Percentiles rank a stretch among this genome's conserved stretches.
These are phyloP conservation scores for Procambarus virginalis DNA, from an alignment of 1,140 invertebrate species.

Conservation along the genomic window DNA sequence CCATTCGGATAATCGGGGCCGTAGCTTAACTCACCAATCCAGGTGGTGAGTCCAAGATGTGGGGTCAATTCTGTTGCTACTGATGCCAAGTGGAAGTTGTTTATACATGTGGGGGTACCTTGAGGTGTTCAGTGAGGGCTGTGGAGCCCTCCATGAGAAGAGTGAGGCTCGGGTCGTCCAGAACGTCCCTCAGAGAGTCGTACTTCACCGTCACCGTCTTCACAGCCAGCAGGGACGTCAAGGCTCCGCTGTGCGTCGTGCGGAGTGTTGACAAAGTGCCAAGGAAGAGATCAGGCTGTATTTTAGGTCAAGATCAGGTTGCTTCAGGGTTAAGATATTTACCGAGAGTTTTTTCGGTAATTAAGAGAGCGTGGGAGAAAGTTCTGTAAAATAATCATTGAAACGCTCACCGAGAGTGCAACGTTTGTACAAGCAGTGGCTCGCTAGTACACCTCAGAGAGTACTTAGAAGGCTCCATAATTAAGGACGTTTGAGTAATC, in stretches of 20 bases:
- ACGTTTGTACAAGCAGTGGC: too few species aligned
- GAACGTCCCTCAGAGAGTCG: constrained; percentile 43
- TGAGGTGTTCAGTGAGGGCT: constrained; percentile 43
- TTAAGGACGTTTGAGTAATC: too few species aligned
- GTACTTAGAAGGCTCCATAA: too few species aligned
- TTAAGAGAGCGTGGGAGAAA: too few species aligned
- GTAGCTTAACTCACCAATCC: background rate
- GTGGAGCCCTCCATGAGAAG: constrained; percentile 54
- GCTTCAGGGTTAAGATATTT: too few species aligned
- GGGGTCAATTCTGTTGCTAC: too few species aligned
- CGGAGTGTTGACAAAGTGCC: background rate
- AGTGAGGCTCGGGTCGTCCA: constrained; percentile 26
- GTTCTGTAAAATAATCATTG: too few species aligned
- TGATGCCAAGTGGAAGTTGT: background rate
- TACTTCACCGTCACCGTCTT: constrained; percentile 47
- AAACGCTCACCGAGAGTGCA: too few species aligned
- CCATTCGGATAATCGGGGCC: too few species aligned
- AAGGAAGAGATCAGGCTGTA: background rate
- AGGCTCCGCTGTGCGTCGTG: constrained; percentile 16
- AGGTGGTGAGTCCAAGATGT: background rate
- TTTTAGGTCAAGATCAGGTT: too few species aligned
- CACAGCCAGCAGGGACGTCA: constrained; percentile 46
- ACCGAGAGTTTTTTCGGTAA: too few species aligned
- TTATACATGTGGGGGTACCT: background rate
- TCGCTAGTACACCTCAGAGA: too few species aligned